Conservation (phyloP, 2,797 vertebrate genomes). For the Manis crassicaudata region DNA sequence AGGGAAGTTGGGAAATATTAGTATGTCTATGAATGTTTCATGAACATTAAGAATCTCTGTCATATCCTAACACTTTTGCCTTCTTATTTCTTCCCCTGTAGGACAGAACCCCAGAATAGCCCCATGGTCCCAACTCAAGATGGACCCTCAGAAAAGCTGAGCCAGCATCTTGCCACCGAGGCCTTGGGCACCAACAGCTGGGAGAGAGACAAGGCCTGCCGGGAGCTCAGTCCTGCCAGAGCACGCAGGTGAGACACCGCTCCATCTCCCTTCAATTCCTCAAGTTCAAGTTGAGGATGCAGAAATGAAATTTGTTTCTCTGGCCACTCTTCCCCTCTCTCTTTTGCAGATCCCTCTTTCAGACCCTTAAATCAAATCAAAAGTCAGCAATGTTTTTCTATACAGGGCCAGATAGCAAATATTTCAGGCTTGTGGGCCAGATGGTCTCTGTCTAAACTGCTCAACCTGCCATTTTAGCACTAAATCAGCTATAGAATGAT, state of each 20-base stretch:
- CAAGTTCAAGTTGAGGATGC: not conserved
- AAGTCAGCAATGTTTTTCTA: not conserved
- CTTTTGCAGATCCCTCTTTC: not conserved
- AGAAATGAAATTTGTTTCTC: not conserved
- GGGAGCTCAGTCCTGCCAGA: constrained; percentile 82
- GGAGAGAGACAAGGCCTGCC: constrained; percentile 86
- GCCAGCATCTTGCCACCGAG: constrained; percentile 71
- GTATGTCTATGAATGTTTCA: not conserved
- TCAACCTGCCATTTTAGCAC: no score
- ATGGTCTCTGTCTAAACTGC: not conserved
- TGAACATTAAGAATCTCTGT: not conserved
- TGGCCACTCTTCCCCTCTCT: not conserved
- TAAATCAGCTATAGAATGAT: not conserved
- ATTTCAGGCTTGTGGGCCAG: not conserved
- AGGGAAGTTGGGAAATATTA: not conserved
- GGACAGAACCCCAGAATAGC: constrained; percentile 85
- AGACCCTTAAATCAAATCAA: not conserved
- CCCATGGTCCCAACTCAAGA: constrained; percentile 76
- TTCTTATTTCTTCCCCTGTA: constrained; percentile 46
- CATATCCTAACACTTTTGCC: constrained; percentile 1
- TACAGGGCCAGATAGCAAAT: not conserved
- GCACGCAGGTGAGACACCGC: constrained; percentile 87
- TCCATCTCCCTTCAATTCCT: accelerated
- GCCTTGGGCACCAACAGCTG: constrained; percentile 84
- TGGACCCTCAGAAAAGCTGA: constrained; percentile 80